Conservation (phyloP, 2,888 invertebrate species). For the Amaurobius ferox region DNA sequence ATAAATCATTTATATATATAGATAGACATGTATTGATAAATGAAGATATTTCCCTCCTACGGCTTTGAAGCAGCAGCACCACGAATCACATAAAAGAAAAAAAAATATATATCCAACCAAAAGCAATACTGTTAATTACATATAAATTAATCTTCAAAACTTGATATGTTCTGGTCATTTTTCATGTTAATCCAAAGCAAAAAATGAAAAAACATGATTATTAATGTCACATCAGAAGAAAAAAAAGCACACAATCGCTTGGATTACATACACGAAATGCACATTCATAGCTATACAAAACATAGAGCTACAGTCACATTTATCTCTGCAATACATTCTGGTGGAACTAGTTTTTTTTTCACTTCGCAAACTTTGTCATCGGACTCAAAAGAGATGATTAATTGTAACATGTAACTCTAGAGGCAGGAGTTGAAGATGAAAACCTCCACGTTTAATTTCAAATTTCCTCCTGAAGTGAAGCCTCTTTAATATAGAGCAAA, state of each 20-base stretch:
- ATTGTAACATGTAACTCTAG: neutral
- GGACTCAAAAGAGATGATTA: neutral
- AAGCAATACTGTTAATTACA: neutral
- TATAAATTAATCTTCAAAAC: neutral
- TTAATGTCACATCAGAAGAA: neutral
- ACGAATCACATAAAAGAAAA: neutral
- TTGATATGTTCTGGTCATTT: neutral
- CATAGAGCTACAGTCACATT: neutral
- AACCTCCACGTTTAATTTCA: neutral
- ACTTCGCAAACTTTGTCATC: neutral
- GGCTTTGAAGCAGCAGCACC: no score
- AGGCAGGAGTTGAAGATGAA: neutral
- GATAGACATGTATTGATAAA: no score
- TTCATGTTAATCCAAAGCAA: neutral
- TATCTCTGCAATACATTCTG: constrained; percentile 5
- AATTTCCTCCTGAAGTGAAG: neutral
- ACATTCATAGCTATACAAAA: neutral
- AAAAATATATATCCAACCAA: neutral
- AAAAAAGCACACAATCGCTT: neutral
- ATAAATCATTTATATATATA: no score
- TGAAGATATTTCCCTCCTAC: no score
- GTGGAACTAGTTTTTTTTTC: constrained; percentile 2
- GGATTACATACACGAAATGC: neutral
- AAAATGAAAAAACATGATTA: neutral
- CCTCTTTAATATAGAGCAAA: neutral